Evolutionary conservation across 1,140 invertebrate species (phyloP).

Genomic region (Spodoptera litura): DNA sequence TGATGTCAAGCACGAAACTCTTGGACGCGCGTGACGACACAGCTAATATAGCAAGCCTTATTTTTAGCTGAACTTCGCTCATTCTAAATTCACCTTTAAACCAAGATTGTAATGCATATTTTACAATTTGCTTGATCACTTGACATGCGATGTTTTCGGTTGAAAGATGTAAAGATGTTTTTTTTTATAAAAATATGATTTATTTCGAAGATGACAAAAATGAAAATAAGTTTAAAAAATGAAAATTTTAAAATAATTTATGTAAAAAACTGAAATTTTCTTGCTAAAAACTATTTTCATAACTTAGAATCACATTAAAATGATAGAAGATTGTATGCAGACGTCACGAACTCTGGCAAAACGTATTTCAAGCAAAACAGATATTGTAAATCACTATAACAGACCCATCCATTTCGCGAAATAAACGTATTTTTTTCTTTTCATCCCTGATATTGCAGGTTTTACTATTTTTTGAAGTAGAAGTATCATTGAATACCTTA

Average conservation of each 20-base stretch:
- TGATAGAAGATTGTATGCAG: conserved; percentile 7
- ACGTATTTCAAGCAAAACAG: conserved; percentile 56
- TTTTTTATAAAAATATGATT: neutral
- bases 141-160: neutral
- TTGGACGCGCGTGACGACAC: conserved; percentile 27
- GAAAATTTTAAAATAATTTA: neutral
- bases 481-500: conserved; percentile 10
- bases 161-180: neutral
- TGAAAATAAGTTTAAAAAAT: neutral
- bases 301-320: conserved; percentile 6
- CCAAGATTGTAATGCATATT: neutral
- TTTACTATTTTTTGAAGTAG: conserved; percentile 42
- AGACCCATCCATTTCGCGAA: conserved; percentile 57
- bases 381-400: conserved; percentile 62
- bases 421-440: conserved; percentile 47
- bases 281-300: conserved; percentile 8
- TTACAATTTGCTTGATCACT: neutral
- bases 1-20: conserved; percentile 29
- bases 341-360: conserved; percentile 42
- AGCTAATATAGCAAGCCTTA: conserved; percentile 1
- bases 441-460: conserved; percentile 18
- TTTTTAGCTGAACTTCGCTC: neutral
- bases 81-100: neutral
- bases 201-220: too few species aligned
- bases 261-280: neutral